Conservation (phyloP, 1,140 invertebrate species). For the Drosophila varians region DNA sequence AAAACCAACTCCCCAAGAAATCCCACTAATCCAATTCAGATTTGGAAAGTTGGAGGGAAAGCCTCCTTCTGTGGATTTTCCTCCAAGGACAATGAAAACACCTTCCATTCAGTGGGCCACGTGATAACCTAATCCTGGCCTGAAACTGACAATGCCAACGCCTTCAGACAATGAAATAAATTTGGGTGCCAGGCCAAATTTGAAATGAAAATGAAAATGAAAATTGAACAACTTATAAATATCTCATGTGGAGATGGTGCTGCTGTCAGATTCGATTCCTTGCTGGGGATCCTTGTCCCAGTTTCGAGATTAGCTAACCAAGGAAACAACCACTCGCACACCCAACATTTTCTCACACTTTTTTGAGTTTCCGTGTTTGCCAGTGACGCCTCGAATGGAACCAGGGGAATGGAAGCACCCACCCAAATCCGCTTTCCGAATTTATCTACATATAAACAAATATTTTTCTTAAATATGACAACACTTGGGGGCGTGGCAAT, state of each 20-base stretch:
- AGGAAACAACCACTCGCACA: slow-evolving; percentile 7
- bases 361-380: slow-evolving; percentile 39
- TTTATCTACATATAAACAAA: slow-evolving; percentile 79
- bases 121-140: slow-evolving; percentile 69
- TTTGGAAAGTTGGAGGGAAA: background rate
- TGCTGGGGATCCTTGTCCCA: slow-evolving; percentile 35
- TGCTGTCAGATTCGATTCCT: slow-evolving; percentile 25
- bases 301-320: slow-evolving; percentile 27
- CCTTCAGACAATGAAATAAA: slow-evolving; percentile 70
- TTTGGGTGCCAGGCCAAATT: slow-evolving; percentile 48
- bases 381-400: slow-evolving; percentile 51
- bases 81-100: slow-evolving; percentile 23
- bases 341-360: slow-evolving; percentile 22
- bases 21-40: background rate
- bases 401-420: slow-evolving; percentile 48
- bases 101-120: slow-evolving; percentile 43
- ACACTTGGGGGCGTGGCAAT: slow-evolving; percentile 66
- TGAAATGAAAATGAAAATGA: slow-evolving; percentile 70
- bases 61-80: background rate
- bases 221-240: slow-evolving; percentile 75
- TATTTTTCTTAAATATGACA: slow-evolving; percentile 79
- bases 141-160: slow-evolving; percentile 64
- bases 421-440: slow-evolving; percentile 27
- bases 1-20: background rate
- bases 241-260: slow-evolving; percentile 48